phyloP scores from a whole-genome alignment of 2,888 invertebrate species.

The Amphipyra berbera region DNA sequence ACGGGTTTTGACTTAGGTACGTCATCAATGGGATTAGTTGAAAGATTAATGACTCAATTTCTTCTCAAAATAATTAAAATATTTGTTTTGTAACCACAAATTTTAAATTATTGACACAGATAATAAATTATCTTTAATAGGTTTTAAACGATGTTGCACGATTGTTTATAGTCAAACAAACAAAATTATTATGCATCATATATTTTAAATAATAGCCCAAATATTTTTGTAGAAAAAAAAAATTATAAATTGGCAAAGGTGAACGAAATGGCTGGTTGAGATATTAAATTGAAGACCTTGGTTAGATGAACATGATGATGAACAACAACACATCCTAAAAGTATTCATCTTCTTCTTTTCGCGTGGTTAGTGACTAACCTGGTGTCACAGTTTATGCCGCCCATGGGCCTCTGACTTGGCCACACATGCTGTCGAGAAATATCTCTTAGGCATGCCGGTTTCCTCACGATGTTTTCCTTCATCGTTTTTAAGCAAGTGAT shows the following conservation, averaged over 20 bases:
- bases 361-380: no score
- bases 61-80: slow-evolving; percentile 12
- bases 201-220: slow-evolving; percentile 23
- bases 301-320: no score
- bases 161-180: slow-evolving; percentile 41
- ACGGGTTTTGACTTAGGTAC: slow-evolving; percentile 22
- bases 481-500: no score
- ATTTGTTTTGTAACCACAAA: slow-evolving; percentile 36
- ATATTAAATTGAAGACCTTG: no score
- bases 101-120: slow-evolving; percentile 23
- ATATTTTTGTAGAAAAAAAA: slow-evolving; percentile 21
- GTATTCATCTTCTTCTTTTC: no score
- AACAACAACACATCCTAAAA: no score
- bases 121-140: slow-evolving; percentile 49
- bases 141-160: slow-evolving; percentile 19
- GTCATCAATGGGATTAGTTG: slow-evolving; percentile 18
- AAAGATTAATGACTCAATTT: slow-evolving; percentile 40
- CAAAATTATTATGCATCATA: slow-evolving; percentile 20
- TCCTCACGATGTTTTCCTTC: no score
- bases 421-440: no score
- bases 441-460: no score
- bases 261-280: no score
- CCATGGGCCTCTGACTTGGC: no score
- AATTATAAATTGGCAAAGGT: slow-evolving; percentile 6
- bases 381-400: no score